phyloP scores from a whole-genome alignment of 1,140 invertebrate genomes.

The Cherax quadricarinatus region DNA sequence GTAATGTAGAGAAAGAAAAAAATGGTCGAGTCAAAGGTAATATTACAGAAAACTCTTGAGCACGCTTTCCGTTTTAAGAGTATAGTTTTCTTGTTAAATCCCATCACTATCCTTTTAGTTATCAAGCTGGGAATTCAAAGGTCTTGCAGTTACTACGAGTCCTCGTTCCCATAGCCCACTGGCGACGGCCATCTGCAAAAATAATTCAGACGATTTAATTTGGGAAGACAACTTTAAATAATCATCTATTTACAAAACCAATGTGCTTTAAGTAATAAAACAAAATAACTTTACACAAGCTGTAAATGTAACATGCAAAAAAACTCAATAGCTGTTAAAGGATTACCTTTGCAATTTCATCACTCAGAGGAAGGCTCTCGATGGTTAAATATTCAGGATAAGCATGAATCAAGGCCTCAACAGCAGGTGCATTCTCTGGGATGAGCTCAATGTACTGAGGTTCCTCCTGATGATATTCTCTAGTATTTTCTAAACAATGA shows the following conservation, averaged over 20 bases:
- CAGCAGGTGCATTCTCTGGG: constrained; percentile 81
- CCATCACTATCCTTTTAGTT: not conserved
- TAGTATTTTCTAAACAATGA: constrained; percentile 89
- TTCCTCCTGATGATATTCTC: constrained; percentile 89
- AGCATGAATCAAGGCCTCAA: constrained; percentile 83
- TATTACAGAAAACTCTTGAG: too few relatives aligned
- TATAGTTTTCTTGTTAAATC: not conserved
- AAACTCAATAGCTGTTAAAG: too few relatives aligned
- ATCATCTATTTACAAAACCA: not conserved
- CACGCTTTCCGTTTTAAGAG: too few relatives aligned
- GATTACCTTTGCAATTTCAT: constrained; percentile 81
- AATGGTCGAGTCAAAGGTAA: too few relatives aligned
- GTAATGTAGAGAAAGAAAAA: too few relatives aligned
- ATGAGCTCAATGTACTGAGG: constrained; percentile 87
- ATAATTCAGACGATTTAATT: constrained; percentile 44
- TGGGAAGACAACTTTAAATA: too few relatives aligned
- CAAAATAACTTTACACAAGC: too few relatives aligned
- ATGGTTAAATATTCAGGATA: constrained; percentile 88
- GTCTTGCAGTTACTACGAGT: constrained; percentile 82
- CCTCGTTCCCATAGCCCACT: constrained; percentile 85
- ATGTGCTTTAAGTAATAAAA: not conserved
- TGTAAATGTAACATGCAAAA: too few relatives aligned
- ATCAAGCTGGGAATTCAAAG: constrained; percentile 74
- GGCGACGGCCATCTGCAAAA: constrained; percentile 80
- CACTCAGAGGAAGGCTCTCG: constrained; percentile 83